Evolutionary conservation across 1,140 invertebrate species (phyloP).

Genomic region (Pseudomyrmex concolor): DNA sequence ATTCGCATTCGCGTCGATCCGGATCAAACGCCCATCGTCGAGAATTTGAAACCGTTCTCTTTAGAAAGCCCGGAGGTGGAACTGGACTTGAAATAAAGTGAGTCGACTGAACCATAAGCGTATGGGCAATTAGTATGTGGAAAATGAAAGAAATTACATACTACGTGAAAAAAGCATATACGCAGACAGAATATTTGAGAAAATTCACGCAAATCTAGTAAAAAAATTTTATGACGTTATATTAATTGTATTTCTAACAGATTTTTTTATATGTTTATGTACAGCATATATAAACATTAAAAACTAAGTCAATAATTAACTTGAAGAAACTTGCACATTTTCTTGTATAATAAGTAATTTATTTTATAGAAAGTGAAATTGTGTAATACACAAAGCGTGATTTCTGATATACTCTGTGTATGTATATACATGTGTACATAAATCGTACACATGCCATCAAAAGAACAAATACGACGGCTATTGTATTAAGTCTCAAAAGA

Average conservation of each 20-base stretch:
- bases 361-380: background rate
- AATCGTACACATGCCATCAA: background rate
- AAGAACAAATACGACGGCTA: conserved; percentile 22
- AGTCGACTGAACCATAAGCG: background rate
- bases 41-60: conserved; percentile 87
- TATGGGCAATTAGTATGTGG: conserved; percentile 21
- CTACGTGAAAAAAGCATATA: conserved; percentile 1
- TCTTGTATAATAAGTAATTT: too few relatives aligned
- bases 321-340: too few relatives aligned
- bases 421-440: background rate
- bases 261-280: too few relatives aligned
- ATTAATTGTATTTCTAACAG: background rate
- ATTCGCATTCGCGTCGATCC: conserved; percentile 89
- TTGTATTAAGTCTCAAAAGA: conserved; percentile 38
- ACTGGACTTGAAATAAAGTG: conserved; percentile 83
- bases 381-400: background rate
- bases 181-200: conserved; percentile 7
- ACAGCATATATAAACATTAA: too few relatives aligned
- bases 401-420: conserved; percentile 18
- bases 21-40: conserved; percentile 89
- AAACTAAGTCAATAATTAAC: too few relatives aligned
- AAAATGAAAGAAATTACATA: conserved; percentile 5
- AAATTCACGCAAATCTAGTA: background rate
- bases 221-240: background rate
- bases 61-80: conserved; percentile 86